A percentile compares a stretch with the other conserved stretches of the same genome.
These are phyloP conservation scores for Timema cristinae DNA, from an alignment of 2,888 invertebrate genomes.

Conservation along the genomic window DNA sequence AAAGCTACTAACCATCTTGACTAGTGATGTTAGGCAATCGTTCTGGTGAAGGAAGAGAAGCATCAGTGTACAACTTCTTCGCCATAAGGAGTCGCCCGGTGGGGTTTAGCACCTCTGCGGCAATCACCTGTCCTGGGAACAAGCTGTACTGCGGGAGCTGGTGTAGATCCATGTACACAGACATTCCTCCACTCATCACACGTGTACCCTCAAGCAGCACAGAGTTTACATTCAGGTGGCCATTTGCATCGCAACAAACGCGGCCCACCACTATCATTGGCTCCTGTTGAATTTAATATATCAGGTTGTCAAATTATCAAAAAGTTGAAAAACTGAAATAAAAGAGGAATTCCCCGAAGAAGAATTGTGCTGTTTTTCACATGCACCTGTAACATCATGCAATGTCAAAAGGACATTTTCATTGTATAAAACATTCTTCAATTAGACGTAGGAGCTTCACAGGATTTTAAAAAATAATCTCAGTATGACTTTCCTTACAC, in stretches of 20 bases:
- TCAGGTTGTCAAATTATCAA: too few species aligned
- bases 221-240: constrained; percentile 65
- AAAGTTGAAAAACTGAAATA: too few species aligned
- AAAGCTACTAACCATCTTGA: constrained; percentile 15
- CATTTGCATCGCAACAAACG: constrained; percentile 68
- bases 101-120: constrained; percentile 67
- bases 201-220: constrained; percentile 63
- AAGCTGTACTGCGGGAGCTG: constrained; percentile 59
- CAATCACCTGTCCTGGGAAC: constrained; percentile 76
- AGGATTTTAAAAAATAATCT: too few species aligned
- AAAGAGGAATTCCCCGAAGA: too few species aligned
- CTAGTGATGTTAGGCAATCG: constrained; percentile 41
- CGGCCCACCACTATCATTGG: constrained; percentile 60
- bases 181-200: constrained; percentile 32
- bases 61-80: constrained; percentile 60
- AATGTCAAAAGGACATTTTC: too few species aligned
- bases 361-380: too few species aligned
- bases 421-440: too few species aligned
- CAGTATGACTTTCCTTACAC: too few species aligned
- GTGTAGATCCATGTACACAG: constrained; percentile 49
- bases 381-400: too few species aligned
- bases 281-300: constrained; percentile 41
- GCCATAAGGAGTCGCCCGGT: constrained; percentile 65
- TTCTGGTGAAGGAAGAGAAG: constrained; percentile 44
- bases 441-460: too few species aligned